Conservation (phyloP, 2,888 invertebrate genomes). For the Hemithea aestivaria region DNA sequence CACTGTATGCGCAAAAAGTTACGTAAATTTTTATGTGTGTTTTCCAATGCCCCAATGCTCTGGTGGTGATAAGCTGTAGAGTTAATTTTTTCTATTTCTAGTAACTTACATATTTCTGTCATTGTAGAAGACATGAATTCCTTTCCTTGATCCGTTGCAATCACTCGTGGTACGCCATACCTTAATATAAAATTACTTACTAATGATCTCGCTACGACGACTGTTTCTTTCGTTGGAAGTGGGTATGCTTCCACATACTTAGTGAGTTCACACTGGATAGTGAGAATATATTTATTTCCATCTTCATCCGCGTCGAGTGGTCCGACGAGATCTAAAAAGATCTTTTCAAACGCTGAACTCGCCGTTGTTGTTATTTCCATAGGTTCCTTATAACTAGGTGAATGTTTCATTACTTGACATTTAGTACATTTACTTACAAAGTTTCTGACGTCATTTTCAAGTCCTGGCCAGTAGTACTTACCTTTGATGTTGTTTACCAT, state of each 20-base stretch:
- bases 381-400: conserved; percentile 12
- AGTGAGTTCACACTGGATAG: conserved; percentile 24
- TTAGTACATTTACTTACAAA: conserved; percentile 19
- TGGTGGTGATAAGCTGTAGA: conserved; percentile 21
- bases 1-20: conserved; percentile 14
- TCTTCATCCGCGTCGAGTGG: conserved; percentile 19
- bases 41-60: conserved; percentile 13
- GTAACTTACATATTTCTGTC: conserved; percentile 15
- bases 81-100: conserved; percentile 13
- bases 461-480: conserved; percentile 11
- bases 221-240: conserved; percentile 3
- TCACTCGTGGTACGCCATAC: conserved; percentile 5
- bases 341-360: conserved; percentile 20
- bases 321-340: conserved; percentile 15
- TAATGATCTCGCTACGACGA: conserved; percentile 10
- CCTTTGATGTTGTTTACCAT: conserved; percentile 24
- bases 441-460: conserved; percentile 16
- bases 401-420: conserved; percentile 16
- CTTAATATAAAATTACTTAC: conserved; percentile 18
- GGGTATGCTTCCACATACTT: conserved; percentile 21
- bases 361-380: conserved; percentile 20
- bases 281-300: conserved; percentile 23
- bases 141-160: conserved; percentile 14
- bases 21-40: conserved; percentile 14
- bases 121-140: conserved; percentile 17